A percentile compares a stretch with the other conserved stretches of the same genome.
Evolutionary conservation across 1,140 invertebrate genomes (phyloP).

Genomic region (Coenobita brevimanus): DNA sequence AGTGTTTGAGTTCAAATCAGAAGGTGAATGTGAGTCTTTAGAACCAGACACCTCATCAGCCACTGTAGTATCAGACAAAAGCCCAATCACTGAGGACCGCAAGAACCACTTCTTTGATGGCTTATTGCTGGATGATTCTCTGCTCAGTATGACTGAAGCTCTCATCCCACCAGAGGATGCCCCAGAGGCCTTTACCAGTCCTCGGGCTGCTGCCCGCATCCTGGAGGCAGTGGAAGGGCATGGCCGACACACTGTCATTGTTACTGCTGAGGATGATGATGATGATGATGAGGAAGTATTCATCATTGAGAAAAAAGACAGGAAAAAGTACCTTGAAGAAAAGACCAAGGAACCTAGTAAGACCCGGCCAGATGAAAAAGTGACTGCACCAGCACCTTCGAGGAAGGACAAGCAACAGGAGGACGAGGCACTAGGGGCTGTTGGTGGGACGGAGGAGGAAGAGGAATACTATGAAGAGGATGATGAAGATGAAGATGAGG

Average conservation of each 20-base stretch:
- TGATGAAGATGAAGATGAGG: constrained; percentile 59
- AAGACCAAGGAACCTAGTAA: constrained; percentile 17
- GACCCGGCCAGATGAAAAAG: not conserved
- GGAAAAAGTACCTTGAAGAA: constrained; percentile 6
- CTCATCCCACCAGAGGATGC: constrained; percentile 65
- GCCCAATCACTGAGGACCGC: constrained; percentile 35
- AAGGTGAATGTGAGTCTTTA: constrained; percentile 52
- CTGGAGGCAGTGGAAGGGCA: constrained; percentile 55
- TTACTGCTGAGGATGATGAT: constrained; percentile 8
- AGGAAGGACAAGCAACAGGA: not conserved
- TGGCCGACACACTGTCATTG: constrained; percentile 28
- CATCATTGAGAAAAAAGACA: constrained; percentile 4
- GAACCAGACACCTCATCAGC: constrained; percentile 58
- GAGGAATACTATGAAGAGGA: constrained; percentile 45
- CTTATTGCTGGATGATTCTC: constrained; percentile 51
- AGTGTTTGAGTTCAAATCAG: constrained; percentile 67
- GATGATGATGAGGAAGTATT: constrained; percentile 43
- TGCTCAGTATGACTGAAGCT: constrained; percentile 58
- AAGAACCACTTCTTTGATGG: constrained; percentile 59
- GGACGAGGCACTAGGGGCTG: constrained; percentile 4
- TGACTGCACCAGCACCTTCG: not conserved
- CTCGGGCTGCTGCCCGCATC: constrained; percentile 49
- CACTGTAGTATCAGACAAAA: constrained; percentile 35
- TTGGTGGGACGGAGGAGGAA: not conserved
- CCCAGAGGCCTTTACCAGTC: constrained; percentile 44